phyloP scores from a whole-genome alignment of 2,888 invertebrate genomes.

The Acheta domesticus region DNA sequence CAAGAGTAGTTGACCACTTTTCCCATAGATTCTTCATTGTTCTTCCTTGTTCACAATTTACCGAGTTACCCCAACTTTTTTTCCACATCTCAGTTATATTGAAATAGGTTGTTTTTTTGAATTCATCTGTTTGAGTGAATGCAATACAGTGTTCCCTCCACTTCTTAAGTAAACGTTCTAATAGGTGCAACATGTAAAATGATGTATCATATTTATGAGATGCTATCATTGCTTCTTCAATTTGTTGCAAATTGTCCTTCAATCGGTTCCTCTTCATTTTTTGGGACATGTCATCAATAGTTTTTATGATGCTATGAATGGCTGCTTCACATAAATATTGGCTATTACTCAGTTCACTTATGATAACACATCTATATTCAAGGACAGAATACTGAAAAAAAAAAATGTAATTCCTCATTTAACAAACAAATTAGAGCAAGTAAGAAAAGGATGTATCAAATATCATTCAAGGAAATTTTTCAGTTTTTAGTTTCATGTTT shows the following conservation, averaged over 20 bases:
- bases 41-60: background rate
- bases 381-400: conserved; percentile 26
- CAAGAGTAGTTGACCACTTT: conserved; percentile 26
- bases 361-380: conserved; percentile 20
- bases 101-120: background rate
- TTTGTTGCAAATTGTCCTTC: background rate
- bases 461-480: too few species aligned
- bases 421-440: background rate
- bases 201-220: background rate
- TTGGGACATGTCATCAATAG: background rate
- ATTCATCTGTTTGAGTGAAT: background rate
- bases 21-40: background rate
- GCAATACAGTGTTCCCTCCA: conserved; percentile 18
- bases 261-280: conserved; percentile 9
- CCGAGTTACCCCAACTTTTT: conserved; percentile 22
- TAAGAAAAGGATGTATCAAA: too few species aligned
- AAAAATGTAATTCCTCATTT: background rate
- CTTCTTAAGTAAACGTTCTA: conserved; percentile 19
- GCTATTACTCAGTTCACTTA: conserved; percentile 23
- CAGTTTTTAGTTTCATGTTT: too few species aligned
- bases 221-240: conserved; percentile 22
- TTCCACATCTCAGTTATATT: conserved; percentile 25
- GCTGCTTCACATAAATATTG: conserved; percentile 25
- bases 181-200: conserved; percentile 28
- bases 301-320: conserved; percentile 20